A percentile compares a stretch with the other conserved stretches of the same genome.
These are phyloP conservation scores for Probosciger aterrimus DNA, from an alignment of 2,113 vertebrate species.

Conservation along the genomic window DNA sequence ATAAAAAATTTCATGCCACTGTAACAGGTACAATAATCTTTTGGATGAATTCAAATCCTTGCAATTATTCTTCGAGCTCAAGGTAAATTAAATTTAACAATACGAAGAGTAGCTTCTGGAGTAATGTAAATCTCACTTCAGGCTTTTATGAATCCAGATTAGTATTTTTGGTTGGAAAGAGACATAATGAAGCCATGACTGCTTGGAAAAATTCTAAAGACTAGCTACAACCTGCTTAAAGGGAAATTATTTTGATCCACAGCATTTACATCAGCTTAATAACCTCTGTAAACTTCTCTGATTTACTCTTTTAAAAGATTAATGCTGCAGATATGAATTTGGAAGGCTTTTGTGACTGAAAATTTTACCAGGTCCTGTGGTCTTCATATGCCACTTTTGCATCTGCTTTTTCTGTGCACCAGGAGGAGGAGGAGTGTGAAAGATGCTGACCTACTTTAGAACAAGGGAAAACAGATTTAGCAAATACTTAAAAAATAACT, in stretches of 20 bases:
- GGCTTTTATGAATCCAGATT: neutral
- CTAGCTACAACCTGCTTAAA: neutral
- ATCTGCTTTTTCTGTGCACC: neutral
- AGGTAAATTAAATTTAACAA: slow-evolving; percentile 22
- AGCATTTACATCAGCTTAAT: neutral
- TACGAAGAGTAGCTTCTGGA: neutral
- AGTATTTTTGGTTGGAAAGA: slow-evolving; percentile 4
- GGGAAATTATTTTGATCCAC: neutral
- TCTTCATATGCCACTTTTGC: neutral
- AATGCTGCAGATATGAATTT: neutral
- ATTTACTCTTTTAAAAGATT: neutral
- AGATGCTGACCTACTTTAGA: slow-evolving; percentile 10
- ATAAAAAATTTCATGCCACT: neutral
- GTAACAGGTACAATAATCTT: neutral
- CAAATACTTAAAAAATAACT: neutral
- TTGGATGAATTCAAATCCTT: neutral
- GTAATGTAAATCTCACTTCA: neutral
- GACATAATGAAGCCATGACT: neutral
- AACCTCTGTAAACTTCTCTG: neutral
- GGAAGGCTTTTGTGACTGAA: neutral
- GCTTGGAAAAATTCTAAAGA: neutral
- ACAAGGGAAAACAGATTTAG: neutral
- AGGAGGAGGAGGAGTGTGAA: neutral
- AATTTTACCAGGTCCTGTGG: neutral
- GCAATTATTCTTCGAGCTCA: neutral